Base-by-base conservation (phyloP, 2,113 vertebrate species). In the Perccottus glenii region DNA sequence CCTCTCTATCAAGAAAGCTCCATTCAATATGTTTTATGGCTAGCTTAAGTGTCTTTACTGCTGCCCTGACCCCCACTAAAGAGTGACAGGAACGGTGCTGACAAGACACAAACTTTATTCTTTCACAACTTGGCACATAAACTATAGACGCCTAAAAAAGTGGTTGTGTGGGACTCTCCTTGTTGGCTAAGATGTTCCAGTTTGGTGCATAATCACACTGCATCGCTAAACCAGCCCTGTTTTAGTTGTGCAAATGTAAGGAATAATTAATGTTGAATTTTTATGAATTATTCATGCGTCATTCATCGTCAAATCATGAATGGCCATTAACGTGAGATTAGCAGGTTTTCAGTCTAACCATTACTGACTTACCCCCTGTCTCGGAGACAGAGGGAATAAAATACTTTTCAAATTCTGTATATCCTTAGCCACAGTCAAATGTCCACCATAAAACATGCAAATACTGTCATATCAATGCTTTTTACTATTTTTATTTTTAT, bases 51-150 rank as follows among this genome's bases (percentile, higher is more conserved):
- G 61, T 70, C 51, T 73, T 63, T 69, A 70, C 64, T 69, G 81
- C 72, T 63, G 76, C 52, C 68, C 47, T 83, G 73, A 73, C 64
- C 64, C 68, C 52, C 67, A 62, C 36, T 52, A 38, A 9, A 52
- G 60, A 58, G 60, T 68, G 67, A 72, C 64, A 72, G 57, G 27
- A 64, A 71, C 42, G 75, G 43, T 69, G 80, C 75, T 82, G 75
- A 82, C 60, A 65, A 52, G 72, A 73, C 76, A 69, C 60, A 69
- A 79, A 65, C 61, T 59, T 76, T 59, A 60, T 62, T 57, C 56
- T 67, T 59, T 70, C 59, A 40, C 58, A 49, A 16, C 32, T 69
- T 64, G 11, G 55, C 35, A 38, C 5, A 5, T 59, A 61, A 64
- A 75, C 52, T 64, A 58, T 12, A 56, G 46, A 32, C 36, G 16